Percentiles rank a stretch among this genome's conserved stretches.
Conservation (phyloP, 2,113 vertebrate species). For the Lethenteron reissneri region DNA sequence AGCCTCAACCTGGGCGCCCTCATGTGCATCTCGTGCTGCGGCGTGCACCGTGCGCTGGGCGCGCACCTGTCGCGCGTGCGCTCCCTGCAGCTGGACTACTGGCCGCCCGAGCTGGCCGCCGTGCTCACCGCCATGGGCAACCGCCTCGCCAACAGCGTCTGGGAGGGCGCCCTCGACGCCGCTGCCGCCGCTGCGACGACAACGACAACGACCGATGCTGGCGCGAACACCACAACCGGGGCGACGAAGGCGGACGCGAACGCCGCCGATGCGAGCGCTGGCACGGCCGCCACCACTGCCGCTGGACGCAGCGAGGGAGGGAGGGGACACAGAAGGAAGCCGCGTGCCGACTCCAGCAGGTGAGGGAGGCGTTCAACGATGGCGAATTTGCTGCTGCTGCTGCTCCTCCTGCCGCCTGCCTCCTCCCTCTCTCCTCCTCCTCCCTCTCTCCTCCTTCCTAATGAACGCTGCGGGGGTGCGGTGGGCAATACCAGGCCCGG, state of each 20-base stretch:
- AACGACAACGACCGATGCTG: too few species aligned
- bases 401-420: neutral
- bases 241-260: too few species aligned
- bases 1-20: slow-evolving; percentile 74
- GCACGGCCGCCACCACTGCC: too few species aligned
- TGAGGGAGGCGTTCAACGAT: neutral
- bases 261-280: too few species aligned
- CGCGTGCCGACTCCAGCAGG: neutral
- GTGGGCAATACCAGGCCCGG: neutral
- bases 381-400: neutral
- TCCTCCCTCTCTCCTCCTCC: neutral
- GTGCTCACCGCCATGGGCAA: slow-evolving; percentile 78
- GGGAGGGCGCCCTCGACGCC: slow-evolving; percentile 59
- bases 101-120: slow-evolving; percentile 67
- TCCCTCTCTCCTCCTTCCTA: neutral
- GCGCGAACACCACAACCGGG: too few species aligned
- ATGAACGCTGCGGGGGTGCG: neutral
- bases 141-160: slow-evolving; percentile 61
- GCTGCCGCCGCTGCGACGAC: slow-evolving; percentile 23
- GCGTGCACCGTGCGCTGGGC: slow-evolving; percentile 77
- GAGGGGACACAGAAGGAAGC: neutral
- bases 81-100: slow-evolving; percentile 76
- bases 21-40: slow-evolving; percentile 90
- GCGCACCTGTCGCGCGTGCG: slow-evolving; percentile 80
- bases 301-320: too few species aligned